Base-by-base conservation (phyloP, 2,113 vertebrate species). In the Psephotus haematonotus region DNA sequence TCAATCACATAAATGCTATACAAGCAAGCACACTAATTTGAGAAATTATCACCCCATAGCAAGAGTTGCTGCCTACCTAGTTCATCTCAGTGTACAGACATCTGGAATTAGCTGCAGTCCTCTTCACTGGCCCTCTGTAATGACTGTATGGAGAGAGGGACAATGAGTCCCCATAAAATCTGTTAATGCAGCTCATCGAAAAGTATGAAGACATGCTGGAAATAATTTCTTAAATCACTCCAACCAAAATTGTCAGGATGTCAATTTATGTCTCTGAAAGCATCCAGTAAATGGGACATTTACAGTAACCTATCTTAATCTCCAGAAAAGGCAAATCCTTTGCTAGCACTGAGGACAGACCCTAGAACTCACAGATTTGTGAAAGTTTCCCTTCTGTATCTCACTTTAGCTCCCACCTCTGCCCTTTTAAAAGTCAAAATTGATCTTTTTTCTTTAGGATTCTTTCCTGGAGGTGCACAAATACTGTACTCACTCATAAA, bases 221-320 rank as follows among this genome's bases (percentile, higher is more conserved):
- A 96, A 75, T 78, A 65, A 86, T 84, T 93, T 86, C 83, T 92
- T 78, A 88, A 78, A 91, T 86, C 31, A 84, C 23, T 75, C 69
- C 39, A 65, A 53, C 37, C 43, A 86, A 86, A 91, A 88, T 39
- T 47, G 72, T 75, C 82, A 81, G 64, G 24, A 78, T 77, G 90
- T 50, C 60, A 90, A 60, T 91, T 92, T 83, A 86, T 67, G 57
- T 43, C 39, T 91, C 41, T 76, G 64, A 81, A 96, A 75, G 33
- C 68, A 88, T 57, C 11, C 50, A 88, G 60, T n/a, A 88, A 81
- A 86, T 64, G 35, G 85, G 65, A 88, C 7, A 2, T 68, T 78
- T 64, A 70, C 29, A 86, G 86, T 88, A 83, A 95, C 80, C 80
- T 92, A 39, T 67, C 83, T 55, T 68, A 77, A 93, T 71, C 50